Percentiles rank a stretch among this genome's conserved stretches.
Conservation (phyloP, 2,888 invertebrate species). For the Drosophila trichaetosa region DNA sequence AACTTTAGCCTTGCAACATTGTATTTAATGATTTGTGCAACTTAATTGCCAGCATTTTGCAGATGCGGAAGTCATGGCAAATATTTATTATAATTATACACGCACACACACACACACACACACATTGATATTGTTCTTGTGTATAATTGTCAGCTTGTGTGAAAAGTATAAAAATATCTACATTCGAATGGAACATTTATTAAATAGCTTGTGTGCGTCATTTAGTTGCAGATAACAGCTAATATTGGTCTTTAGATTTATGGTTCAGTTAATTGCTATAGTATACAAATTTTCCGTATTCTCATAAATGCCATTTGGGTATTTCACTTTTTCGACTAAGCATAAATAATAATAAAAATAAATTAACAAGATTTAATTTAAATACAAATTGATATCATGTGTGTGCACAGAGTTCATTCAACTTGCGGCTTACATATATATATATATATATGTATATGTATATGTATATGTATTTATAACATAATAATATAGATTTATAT, state of each 20-base stretch:
- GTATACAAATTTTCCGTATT: slow-evolving; percentile 4
- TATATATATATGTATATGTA: neutral
- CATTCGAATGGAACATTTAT: slow-evolving; percentile 1
- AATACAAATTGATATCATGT: slow-evolving; percentile 10
- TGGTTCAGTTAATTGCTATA: neutral
- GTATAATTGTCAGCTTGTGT: neutral
- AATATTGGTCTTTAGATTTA: slow-evolving; percentile 6
- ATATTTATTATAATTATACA: slow-evolving; percentile 9
- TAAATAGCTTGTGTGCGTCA: slow-evolving; percentile 13
- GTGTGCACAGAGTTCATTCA: slow-evolving; percentile 25
- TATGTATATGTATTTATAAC: neutral
- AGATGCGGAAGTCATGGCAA: slow-evolving; percentile 44
- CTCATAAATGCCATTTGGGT: slow-evolving; percentile 17
- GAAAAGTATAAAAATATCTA: neutral
- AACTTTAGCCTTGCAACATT: slow-evolving; percentile 18
- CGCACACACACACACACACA: neutral
- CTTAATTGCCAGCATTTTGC: slow-evolving; percentile 41
- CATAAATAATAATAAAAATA: neutral
- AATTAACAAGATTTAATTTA: slow-evolving; percentile 9
- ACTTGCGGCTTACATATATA: slow-evolving; percentile 8
- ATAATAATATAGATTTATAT: neutral
- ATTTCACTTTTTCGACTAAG: neutral
- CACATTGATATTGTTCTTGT: too few relatives aligned
- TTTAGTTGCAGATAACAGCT: slow-evolving; percentile 13
- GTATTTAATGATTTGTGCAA: slow-evolving; percentile 25